Conservation (phyloP, 2,888 invertebrate species). For the Drosophila pseudotakahashii region DNA sequence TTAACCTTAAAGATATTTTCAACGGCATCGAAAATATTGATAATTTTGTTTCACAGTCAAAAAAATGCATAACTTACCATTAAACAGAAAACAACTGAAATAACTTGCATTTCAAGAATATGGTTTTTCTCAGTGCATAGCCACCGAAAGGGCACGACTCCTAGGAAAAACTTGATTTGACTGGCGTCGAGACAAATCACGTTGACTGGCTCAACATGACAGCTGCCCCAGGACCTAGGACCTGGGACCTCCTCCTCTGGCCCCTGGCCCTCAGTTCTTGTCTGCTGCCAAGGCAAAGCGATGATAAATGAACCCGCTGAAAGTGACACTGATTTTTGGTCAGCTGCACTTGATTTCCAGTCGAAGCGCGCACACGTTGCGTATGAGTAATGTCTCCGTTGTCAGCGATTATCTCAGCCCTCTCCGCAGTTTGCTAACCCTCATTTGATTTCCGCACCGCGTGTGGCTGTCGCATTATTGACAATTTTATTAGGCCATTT, state of each 20-base stretch:
- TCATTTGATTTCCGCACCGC: constrained; percentile 23
- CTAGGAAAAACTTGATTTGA: constrained; percentile 48
- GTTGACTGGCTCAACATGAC: constrained; percentile 63
- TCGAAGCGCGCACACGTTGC: constrained; percentile 50
- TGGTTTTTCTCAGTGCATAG: neutral
- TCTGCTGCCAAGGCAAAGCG: constrained; percentile 41
- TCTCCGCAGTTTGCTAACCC: constrained; percentile 5
- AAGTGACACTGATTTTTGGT: constrained; percentile 60
- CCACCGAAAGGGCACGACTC: constrained; percentile 1
- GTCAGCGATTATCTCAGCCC: constrained; percentile 12
- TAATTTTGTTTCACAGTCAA: too few relatives aligned
- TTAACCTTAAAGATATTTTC: too few relatives aligned
- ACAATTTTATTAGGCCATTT: constrained; percentile 68
- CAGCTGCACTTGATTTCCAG: constrained; percentile 62
- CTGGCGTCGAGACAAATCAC: constrained; percentile 68
- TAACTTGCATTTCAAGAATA: neutral
- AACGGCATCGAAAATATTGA: too few relatives aligned
- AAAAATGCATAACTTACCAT: too few relatives aligned
- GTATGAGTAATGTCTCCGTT: constrained; percentile 63
- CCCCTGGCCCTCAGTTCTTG: constrained; percentile 11
- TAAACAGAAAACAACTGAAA: neutral
- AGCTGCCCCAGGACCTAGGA: constrained; percentile 44
- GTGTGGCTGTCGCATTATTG: constrained; percentile 56
- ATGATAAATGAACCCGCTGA: constrained; percentile 67
- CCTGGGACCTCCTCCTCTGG: neutral